These are phyloP conservation scores for Formica aserva DNA, from an alignment of 2,888 invertebrate genomes.

Conservation along the genomic window DNA sequence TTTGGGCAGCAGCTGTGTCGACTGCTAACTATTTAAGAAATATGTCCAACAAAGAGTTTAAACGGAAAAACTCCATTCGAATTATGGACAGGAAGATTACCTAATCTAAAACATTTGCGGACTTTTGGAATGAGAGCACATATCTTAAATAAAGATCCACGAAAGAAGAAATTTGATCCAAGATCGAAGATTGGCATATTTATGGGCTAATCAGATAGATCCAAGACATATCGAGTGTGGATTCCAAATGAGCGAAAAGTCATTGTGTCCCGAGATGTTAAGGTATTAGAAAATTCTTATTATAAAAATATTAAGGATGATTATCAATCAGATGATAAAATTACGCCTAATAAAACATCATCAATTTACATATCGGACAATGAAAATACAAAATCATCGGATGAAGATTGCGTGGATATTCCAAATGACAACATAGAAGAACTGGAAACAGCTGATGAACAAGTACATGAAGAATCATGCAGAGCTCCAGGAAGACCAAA, in stretches of 20 bases:
- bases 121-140: conserved; percentile 48
- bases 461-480: not conserved
- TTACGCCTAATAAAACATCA: not conserved
- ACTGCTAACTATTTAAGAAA: conserved; percentile 59
- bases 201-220: conserved; percentile 50
- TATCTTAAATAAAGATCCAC: conserved; percentile 41
- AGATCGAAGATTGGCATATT: conserved; percentile 40
- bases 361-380: not conserved
- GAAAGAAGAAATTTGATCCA: conserved; percentile 41
- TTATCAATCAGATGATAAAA: not conserved
- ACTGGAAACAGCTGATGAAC: not conserved
- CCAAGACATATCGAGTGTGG: conserved; percentile 61
- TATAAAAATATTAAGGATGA: not conserved
- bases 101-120: conserved; percentile 30
- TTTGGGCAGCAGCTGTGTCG: conserved; percentile 54
- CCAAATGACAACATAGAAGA: not conserved
- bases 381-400: not conserved
- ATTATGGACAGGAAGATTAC: conserved; percentile 41
- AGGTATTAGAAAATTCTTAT: conserved; percentile 31
- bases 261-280: conserved; percentile 46
- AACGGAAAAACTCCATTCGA: conserved; percentile 51
- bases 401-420: not conserved
- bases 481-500: conserved; percentile 40
- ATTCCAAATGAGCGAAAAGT: conserved; percentile 60
- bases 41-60: conserved; percentile 35